Base-by-base conservation (phyloP, 2,797 vertebrate species). In the Lagocephalus sceleratus region DNA sequence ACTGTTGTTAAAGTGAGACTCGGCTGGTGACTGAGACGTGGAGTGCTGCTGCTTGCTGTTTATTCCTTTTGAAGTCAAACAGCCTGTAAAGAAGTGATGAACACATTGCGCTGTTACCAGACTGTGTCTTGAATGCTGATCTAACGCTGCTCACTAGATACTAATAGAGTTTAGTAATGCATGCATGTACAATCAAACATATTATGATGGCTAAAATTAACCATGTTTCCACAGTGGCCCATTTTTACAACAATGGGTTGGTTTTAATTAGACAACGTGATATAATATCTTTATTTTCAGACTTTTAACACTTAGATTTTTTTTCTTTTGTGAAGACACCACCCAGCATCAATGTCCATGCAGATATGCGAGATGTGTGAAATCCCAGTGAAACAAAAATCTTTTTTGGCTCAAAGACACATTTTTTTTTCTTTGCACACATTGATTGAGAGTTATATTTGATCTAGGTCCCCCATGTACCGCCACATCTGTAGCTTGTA, bases 401-500 rank as follows among this genome's bases (percentile, higher is more conserved):
- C 76, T 85, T 79, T 66, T 85, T 79, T 66, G 38, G 26, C 60
- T 49, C 52, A 12, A n/a, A n/a, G n/a, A n/a, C n/a, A n/a, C n/a
- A n/a, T n/a, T 54, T 60, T 73, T 48, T 57, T 57, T 69, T 59
- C 54, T 26, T 10, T 25, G 20, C 5, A 9, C 47, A 26, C 84
- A 89, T 85, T 80, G 85, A 87, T 87, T 79, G 66, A 50, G 70
- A 76, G 67, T 82, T 86, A 83, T 82, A 87, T 86, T 82, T 85
- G 84, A 86, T 87, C 79, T 73, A 2, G 75, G 85, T 86, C 84
- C 76, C 78, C 83, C 79, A 78, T 88, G 84, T 82, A 83, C 81
- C 64, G 84, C 78, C 84, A 85, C 86, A 90, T 90, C 87, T 89
- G 87, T 83, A 86, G 82, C 80, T 75, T 85, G 87, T 86, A 81